A percentile compares a stretch with the other conserved stretches of the same genome.
Conservation (phyloP, 2,888 invertebrate species). For the Stenotaenia linearis region DNA sequence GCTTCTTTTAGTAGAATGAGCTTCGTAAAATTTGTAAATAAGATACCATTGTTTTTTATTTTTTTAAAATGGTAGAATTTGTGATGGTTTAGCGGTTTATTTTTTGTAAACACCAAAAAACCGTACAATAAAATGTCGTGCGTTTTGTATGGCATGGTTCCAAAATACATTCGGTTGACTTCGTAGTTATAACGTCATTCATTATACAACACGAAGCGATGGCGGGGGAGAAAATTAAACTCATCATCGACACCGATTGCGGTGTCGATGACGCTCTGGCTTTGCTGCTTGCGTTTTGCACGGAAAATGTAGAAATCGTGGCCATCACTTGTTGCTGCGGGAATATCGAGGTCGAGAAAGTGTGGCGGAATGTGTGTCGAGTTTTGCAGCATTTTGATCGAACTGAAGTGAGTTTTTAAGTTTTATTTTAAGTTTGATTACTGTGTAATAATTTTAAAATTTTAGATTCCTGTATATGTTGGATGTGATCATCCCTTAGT, state of each 20-base stretch:
- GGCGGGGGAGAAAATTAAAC: not conserved
- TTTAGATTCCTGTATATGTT: slow-evolving; percentile 42
- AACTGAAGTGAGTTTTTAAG: slow-evolving; percentile 34
- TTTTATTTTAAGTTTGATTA: not conserved
- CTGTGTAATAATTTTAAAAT: not conserved
- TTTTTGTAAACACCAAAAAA: not conserved
- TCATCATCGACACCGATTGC: slow-evolving; percentile 45
- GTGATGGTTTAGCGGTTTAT: not conserved
- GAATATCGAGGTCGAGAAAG: slow-evolving; percentile 42
- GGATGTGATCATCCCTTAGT: slow-evolving; percentile 41
- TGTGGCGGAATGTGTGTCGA: slow-evolving; percentile 42
- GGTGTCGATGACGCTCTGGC: slow-evolving; percentile 47
- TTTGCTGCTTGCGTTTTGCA: slow-evolving; percentile 43
- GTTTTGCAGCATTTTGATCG: slow-evolving; percentile 42
- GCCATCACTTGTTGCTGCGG: slow-evolving; percentile 46
- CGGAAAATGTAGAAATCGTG: slow-evolving; percentile 41
- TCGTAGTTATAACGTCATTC: not conserved
- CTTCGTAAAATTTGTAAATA: not conserved
- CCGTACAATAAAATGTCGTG: not conserved
- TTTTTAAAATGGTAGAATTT: not conserved
- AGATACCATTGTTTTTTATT: not conserved
- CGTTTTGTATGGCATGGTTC: not conserved
- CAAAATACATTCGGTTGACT: not conserved
- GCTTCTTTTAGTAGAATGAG: not conserved
- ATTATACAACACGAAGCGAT: not conserved